Conservation (phyloP, 2,797 vertebrate species). For the Percopsis omiscomaycus region DNA sequence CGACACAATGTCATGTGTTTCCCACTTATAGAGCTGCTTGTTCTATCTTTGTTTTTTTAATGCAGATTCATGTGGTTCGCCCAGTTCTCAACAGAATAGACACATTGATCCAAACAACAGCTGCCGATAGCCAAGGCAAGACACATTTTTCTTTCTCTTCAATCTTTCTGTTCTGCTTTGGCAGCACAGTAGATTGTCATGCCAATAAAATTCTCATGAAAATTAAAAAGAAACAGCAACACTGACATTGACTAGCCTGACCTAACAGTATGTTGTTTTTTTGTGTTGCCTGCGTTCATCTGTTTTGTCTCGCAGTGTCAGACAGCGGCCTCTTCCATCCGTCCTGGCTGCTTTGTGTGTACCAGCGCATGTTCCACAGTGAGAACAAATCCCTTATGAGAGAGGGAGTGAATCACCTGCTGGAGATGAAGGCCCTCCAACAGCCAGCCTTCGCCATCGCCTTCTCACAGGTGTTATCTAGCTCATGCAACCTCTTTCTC, state of each 20-base stretch:
- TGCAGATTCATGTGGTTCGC: slow-evolving; percentile 91
- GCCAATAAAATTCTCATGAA: too few relatives aligned
- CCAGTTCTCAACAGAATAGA: slow-evolving; percentile 91
- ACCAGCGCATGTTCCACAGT: slow-evolving; percentile 94
- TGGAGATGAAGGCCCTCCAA: slow-evolving; percentile 82
- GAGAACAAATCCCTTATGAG: slow-evolving; percentile 90
- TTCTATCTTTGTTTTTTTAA: slow-evolving; percentile 24
- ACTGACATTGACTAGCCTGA: too few relatives aligned
- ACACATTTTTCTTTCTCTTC: not conserved
- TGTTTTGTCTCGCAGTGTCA: slow-evolving; percentile 36
- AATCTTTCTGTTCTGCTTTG: not conserved
- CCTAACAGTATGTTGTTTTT: too few relatives aligned
- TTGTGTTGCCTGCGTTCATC: too few relatives aligned
- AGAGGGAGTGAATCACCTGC: slow-evolving; percentile 88
- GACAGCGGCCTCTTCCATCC: slow-evolving; percentile 82
- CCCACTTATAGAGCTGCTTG: not conserved
- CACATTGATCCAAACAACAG: slow-evolving; percentile 81
- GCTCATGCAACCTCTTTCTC: not conserved
- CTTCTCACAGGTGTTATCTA: slow-evolving; percentile 82
- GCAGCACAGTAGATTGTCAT: not conserved
- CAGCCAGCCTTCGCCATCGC: slow-evolving; percentile 74
- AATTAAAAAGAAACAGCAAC: not conserved
- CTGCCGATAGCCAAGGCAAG: slow-evolving; percentile 80
- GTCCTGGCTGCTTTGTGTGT: slow-evolving; percentile 91
- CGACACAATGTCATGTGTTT: not conserved